Evolutionary conservation across 2,888 invertebrate species (phyloP), one percentile per base, ranked within the genome.

Genomic region (Noctua janthe): DNA sequence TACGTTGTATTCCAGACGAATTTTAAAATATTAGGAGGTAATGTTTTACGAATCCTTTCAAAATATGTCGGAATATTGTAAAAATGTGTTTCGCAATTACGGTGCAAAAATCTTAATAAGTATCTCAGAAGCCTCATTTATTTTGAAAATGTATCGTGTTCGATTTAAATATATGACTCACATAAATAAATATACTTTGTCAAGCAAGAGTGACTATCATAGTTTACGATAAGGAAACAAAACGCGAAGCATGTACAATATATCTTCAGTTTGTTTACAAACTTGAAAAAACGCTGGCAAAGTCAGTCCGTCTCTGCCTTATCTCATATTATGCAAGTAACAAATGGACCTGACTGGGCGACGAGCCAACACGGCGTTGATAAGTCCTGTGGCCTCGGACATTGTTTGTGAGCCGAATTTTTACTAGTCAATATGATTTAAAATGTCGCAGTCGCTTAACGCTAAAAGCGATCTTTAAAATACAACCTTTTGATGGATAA

Each of bases 311-410:
- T 67, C 80, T 59, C 35, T 74, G 43, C 56, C 79, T 89, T 86
- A 89, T 89, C 88, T 86, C 35, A 23, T 75, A 59, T 72, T 80
- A 79, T 87, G 79, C 85, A 88, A 77, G 86, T 83, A 74, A 85
- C 88, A 78, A 86, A 85, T 88, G 73, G 72, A 75, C 70, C 70
- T 78, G 83, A 71, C 54, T 69, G 86, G 86, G 86, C 78, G 20
- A 67, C 23, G 39, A 64, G 88, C 86, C 90, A 80, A 66, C 74
- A 70, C 59, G 35, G 80, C 71, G 85, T 87, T 83, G 81, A 80
- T 89, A 82, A 86, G 80, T 84, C 85, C 85, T 87, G 84, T 35
- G 77, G 76, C 79, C 79, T 74, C 72, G 56, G 51, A 71, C 17
- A 73, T 20, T 73, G 74, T 67, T 62, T 81, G 90, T 77, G 71